These are phyloP conservation scores for Ctena decussata DNA, from an alignment of 2,888 invertebrate species.

Conservation along the genomic window DNA sequence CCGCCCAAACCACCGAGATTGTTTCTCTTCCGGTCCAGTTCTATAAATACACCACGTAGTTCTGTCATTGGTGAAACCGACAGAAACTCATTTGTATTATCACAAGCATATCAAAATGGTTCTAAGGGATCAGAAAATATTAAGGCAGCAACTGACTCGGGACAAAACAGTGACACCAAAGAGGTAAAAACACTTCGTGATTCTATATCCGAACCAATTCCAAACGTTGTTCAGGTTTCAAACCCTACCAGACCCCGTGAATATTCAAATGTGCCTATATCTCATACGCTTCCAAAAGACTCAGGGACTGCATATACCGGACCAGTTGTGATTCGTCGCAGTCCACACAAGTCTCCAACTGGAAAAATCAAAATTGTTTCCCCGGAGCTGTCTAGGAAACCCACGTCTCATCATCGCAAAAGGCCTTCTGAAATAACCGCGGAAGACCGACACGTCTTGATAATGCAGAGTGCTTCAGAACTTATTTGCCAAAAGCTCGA, in stretches of 20 bases:
- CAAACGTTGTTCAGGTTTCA: conserved; percentile 16
- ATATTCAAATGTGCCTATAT: background rate
- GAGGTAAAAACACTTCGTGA: background rate
- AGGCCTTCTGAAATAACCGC: conserved; percentile 72
- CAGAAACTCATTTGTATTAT: conserved; percentile 68
- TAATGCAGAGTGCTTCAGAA: conserved; percentile 78
- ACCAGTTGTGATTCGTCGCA: conserved; percentile 18
- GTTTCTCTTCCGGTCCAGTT: conserved; percentile 76
- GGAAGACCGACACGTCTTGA: conserved; percentile 74
- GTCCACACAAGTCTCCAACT: conserved; percentile 29
- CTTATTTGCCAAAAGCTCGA: conserved; percentile 80
- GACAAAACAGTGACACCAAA: conserved; percentile 26
- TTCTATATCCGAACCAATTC: conserved; percentile 51
- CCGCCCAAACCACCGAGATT: conserved; percentile 83
- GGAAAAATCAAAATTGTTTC: conserved; percentile 77
- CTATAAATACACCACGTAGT: conserved; percentile 73
- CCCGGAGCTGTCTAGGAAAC: conserved; percentile 72
- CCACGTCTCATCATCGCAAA: conserved; percentile 66
- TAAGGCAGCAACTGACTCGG: background rate
- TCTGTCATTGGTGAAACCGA: conserved; percentile 68
- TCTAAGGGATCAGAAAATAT: conserved; percentile 7
- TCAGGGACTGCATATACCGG: background rate
- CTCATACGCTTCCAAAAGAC: background rate
- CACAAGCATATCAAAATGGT: conserved; percentile 63
- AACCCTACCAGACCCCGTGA: background rate